Evolutionary conservation across 2,888 invertebrate species (phyloP), one percentile per base, ranked within the genome.

Genomic region (Minunthozetes semirufus): DNA sequence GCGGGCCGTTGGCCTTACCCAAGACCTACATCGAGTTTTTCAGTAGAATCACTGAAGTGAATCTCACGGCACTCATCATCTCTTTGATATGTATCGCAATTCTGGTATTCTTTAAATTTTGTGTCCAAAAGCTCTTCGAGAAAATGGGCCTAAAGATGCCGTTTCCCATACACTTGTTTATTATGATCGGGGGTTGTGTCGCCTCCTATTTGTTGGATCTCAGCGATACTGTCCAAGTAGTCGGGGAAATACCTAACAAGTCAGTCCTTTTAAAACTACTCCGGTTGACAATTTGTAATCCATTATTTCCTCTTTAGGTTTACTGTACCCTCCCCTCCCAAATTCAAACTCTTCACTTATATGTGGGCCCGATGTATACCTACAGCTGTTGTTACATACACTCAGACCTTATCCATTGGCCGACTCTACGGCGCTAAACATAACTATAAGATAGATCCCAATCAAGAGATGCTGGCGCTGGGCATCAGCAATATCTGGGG

Each of bases 401-500:
- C 89, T 0, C 86, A 90, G 70, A 87, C 89, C 0, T 86, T 90
- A 83, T 90, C 90, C 0, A 88, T 91, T 89, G 89, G 88, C 0
- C 82, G 89, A 72, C 89, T 90, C 76, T 89, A 90, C 81, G 89
- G 90, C 8, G 87, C 88, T 79, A 89, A 89, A 80, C 85, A 88
- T 73, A 86, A 87, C 76, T 91, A 91, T 80, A 86, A 87, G 79
- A 85, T 91, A 50, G 86, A 88, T 78, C 86, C 90, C 0, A 90
- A 90, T 83, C 90, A 91, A 82, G 82, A 82, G 73, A 78, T 82
- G 73, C 78, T 81, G 72, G 82, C 82, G 4, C 75, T 81, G 13
- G 82, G 82, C 29, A 75, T 80, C 61, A 78, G 80, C 27, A 80
- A 85, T 78, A 76, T 83, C 9, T 73, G 84, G 42, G 81, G 83